Base-by-base conservation (phyloP, 2,113 vertebrate genomes). In the Prionailurus viverrinus region DNA sequence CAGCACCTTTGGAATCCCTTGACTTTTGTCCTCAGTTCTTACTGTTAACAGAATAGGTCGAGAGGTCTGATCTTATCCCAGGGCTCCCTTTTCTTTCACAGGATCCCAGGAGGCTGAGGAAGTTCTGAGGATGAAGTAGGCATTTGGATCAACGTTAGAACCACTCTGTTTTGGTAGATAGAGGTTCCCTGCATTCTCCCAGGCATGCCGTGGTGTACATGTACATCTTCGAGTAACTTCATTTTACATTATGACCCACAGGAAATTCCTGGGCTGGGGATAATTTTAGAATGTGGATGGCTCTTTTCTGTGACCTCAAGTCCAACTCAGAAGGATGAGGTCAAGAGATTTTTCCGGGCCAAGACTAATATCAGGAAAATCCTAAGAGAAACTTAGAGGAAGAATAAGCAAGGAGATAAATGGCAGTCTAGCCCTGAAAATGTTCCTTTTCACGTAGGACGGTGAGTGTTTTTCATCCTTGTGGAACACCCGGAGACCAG, bases 281-380 rank as follows among this genome's bases (percentile, higher is more conserved):
- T 84, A n/a, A n/a, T 89, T 96, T 84, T 96, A 90, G 55, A 94
- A 92, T 94, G 69, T 69, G 90, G 51, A 41, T 95, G 74, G 61
- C 39, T 92, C 76, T 6, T 91, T 61, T 89, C 63, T 80, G 25
- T 92, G 85, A 93, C 83, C 55, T 88, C 51, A 92, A 76, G 23
- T 96, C 84, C 36, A 88, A 12, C 55, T 65, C 55, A 90, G 89
- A 82, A 92, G 66, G 93, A 18, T 39, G 33, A 80, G 76, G 71
- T 61, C 51, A 51, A 83, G 81, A 91, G 88, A 66, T 51, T 74
- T 91, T 91, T 88, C 61, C 53, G 63, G 80, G 89, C 92, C 73
- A 92, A 69, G 41, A 93, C 55, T 65, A 87, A 33, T 66, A 51
- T 39, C 82, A 87, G 89, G 55, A 89, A 86, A 92, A 85, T 58